Conservation (phyloP, 2,113 vertebrate species). For the Dendropsophus ebraccatus region DNA sequence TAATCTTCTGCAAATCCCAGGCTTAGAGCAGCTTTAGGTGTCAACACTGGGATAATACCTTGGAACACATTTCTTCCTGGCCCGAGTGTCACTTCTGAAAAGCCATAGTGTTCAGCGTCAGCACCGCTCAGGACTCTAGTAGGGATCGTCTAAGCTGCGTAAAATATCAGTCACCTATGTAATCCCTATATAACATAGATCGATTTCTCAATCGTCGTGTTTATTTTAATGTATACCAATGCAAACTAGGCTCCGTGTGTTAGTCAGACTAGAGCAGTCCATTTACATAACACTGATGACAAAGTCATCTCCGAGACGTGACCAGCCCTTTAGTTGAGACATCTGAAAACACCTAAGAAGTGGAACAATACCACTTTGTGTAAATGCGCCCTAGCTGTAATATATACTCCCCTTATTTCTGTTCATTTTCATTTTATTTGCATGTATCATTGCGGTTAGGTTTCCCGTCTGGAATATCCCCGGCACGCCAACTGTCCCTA, state of each 20-base stretch:
- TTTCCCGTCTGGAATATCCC: background rate
- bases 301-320: background rate
- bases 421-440: background rate
- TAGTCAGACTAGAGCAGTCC: background rate
- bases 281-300: background rate
- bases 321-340: background rate
- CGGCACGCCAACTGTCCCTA: background rate
- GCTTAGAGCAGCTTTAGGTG: constrained; percentile 45
- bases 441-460: background rate
- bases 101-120: constrained; percentile 17
- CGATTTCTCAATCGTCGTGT: background rate
- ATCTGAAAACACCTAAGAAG: background rate
- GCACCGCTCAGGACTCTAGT: background rate
- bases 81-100: constrained; percentile 15
- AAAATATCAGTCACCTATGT: background rate
- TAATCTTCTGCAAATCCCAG: constrained; percentile 46
- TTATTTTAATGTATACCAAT: background rate
- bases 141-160: background rate
- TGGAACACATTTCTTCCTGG: constrained; percentile 48
- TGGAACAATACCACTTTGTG: background rate
- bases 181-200: background rate
- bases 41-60: constrained; percentile 38
- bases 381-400: no score
- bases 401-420: background rate
- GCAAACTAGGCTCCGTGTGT: background rate